Evolutionary conservation across 2,797 vertebrate species (phyloP).

Genomic region (Galagoides demidoff): DNA sequence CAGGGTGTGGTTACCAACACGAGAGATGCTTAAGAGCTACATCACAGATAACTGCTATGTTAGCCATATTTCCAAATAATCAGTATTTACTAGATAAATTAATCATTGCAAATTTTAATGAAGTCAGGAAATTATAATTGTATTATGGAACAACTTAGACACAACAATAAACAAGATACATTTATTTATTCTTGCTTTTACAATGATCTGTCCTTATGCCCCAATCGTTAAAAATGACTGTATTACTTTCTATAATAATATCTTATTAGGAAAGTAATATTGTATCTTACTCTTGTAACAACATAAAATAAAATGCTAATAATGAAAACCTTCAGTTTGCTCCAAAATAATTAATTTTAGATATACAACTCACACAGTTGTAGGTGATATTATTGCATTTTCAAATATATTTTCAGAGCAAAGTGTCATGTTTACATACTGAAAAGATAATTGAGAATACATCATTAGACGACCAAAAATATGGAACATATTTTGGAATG

Average conservation of each 20-base stretch:
- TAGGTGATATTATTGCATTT: background rate
- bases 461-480: background rate
- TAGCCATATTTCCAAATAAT: background rate
- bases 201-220: background rate
- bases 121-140: background rate
- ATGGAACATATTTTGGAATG: background rate
- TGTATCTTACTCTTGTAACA: slow-evolving; percentile 10
- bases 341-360: slow-evolving; percentile 56
- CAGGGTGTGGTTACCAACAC: background rate
- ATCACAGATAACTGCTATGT: background rate
- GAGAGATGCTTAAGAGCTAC: background rate
- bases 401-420: slow-evolving; percentile 17
- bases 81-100: background rate
- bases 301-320: slow-evolving; percentile 58
- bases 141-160: background rate
- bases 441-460: background rate
- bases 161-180: background rate
- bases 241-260: background rate
- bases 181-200: slow-evolving; percentile 40
- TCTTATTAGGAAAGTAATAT: slow-evolving; percentile 26
- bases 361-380: slow-evolving; percentile 37
- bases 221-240: background rate
- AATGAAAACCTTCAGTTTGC: slow-evolving; percentile 13
- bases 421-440: background rate
- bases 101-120: background rate